These are phyloP conservation scores for Cydia fagiglandana DNA, from an alignment of 1,140 invertebrate species.

Conservation along the genomic window DNA sequence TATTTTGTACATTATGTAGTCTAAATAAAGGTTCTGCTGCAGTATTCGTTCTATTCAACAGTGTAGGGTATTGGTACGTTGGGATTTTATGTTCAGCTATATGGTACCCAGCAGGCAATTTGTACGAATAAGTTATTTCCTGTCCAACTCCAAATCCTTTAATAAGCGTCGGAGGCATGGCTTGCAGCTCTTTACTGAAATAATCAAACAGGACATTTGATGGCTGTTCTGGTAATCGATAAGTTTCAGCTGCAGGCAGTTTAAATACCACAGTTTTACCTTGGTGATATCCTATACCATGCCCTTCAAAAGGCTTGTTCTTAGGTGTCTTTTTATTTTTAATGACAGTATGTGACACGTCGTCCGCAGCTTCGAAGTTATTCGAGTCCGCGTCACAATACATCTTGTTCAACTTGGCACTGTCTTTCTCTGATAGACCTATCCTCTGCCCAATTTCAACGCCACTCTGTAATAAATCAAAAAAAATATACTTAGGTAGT, in stretches of 20 bases:
- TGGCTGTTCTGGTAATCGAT: constrained; percentile 53
- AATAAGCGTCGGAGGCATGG: constrained; percentile 50
- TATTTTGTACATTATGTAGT: neutral
- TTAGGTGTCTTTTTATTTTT: constrained; percentile 57
- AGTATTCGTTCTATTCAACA: neutral
- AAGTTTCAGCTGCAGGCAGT: constrained; percentile 59
- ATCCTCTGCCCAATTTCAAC: constrained; percentile 82
- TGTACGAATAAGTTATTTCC: constrained; percentile 44
- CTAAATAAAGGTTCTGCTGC: neutral
- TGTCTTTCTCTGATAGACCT: constrained; percentile 84
- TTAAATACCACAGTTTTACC: constrained; percentile 74
- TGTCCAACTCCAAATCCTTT: constrained; percentile 54
- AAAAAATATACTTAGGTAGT: neutral
- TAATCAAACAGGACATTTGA: constrained; percentile 66
- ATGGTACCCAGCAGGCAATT: constrained; percentile 33
- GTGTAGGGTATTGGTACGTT: neutral
- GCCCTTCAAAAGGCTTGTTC: constrained; percentile 70
- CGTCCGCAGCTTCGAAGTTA: constrained; percentile 42
- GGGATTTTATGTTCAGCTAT: neutral
- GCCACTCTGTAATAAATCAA: constrained; percentile 54
- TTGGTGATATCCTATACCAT: constrained; percentile 73
- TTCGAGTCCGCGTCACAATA: constrained; percentile 76
- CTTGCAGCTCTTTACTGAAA: constrained; percentile 71
- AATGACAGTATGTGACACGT: constrained; percentile 38
- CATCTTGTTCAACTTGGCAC: constrained; percentile 84